These are phyloP conservation scores for Amblyopsis hoosieri DNA, from an alignment of 2,797 vertebrate genomes.

Conservation along the genomic window DNA sequence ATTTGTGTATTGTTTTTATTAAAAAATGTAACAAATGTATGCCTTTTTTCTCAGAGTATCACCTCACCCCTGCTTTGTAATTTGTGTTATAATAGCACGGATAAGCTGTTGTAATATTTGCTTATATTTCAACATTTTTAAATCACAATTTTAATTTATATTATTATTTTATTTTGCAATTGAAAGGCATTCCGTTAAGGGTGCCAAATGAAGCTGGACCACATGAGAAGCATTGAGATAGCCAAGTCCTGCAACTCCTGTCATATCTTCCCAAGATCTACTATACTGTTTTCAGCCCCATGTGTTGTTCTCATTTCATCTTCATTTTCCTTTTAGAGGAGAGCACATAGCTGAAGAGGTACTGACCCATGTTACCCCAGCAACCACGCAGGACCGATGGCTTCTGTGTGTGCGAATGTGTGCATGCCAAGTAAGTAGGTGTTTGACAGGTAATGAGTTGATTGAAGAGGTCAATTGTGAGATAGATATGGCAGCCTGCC, in stretches of 20 bases:
- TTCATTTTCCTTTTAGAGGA: constrained; percentile 18
- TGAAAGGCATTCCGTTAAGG: too few species aligned
- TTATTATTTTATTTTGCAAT: too few species aligned
- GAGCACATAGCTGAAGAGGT: constrained; percentile 41
- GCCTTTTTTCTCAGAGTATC: too few species aligned
- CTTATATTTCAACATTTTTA: too few species aligned
- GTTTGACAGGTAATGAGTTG: constrained; percentile 19
- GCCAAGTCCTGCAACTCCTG: constrained; percentile 29
- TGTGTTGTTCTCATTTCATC: constrained; percentile 44
- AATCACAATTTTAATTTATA: too few species aligned
- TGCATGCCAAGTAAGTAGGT: constrained; percentile 15
- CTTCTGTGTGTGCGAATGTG: constrained; percentile 17
- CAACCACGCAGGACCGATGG: constrained; percentile 44
- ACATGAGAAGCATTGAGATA: constrained; percentile 9
- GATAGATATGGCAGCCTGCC: constrained; percentile 2
- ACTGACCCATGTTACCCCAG: constrained; percentile 60
- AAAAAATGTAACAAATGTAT: too few species aligned
- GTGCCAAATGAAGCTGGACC: too few species aligned
- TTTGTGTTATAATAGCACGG: too few species aligned
- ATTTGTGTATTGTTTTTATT: too few species aligned
- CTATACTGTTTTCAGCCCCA: constrained; percentile 35
- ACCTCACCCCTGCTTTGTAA: too few species aligned
- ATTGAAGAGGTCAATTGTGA: constrained; percentile 18
- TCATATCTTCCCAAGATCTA: constrained; percentile 35
- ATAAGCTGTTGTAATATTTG: too few species aligned